Base-by-base conservation (phyloP, 2,113 vertebrate species). In the Rana temporaria region DNA sequence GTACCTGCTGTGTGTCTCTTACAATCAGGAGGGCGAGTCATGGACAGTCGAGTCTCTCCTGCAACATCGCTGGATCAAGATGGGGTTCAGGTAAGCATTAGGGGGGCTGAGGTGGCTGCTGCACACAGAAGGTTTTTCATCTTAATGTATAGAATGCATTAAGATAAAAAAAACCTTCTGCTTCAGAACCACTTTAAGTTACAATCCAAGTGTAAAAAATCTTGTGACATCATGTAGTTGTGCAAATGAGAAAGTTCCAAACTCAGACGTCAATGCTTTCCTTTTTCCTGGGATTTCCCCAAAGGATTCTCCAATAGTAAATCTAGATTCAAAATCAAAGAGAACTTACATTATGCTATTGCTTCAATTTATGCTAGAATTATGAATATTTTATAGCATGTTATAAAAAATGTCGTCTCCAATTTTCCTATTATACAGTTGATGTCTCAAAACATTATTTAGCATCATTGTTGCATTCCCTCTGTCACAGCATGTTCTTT, bases 381-480 rank as follows among this genome's bases (percentile, higher is more conserved):
- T 26, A 30, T 52, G 56, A 52, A 63, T 71, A 52, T 81, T 71
- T 71, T 20, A 63, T 72, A 22, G 22, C 16, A 22, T 71, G 42
- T 32, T 53, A 62, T 68, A 69, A 63, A 64, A 63, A 16, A 52
- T 48, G 52, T 34, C 20, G 22, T 56, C 19, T 71, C n/a, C 48
- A 78, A 78, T 66, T 20, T 24, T 60, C 20, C 8, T 26, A 48
- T 9, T 63, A 26, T 34, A 38, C 38, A 26, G 2, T 53, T 62
- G 48, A 70, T 66, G 42, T 20, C 26, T 59, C 16, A 22, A 64
- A 66, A 53, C 62, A 57, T 81, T 82, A 34, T 65, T 67, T 73
- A 64, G 42, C 59, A 74, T 82, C 17, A 42, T 67, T 30, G 74
- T 65, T 62, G 62, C 42, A 56, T 55, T 82, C 38, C 30, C 24